A percentile compares a stretch with the other conserved stretches of the same genome.
These are phyloP conservation scores for Champsocephalus esox DNA, from an alignment of 2,797 vertebrate species.

Conservation along the genomic window DNA sequence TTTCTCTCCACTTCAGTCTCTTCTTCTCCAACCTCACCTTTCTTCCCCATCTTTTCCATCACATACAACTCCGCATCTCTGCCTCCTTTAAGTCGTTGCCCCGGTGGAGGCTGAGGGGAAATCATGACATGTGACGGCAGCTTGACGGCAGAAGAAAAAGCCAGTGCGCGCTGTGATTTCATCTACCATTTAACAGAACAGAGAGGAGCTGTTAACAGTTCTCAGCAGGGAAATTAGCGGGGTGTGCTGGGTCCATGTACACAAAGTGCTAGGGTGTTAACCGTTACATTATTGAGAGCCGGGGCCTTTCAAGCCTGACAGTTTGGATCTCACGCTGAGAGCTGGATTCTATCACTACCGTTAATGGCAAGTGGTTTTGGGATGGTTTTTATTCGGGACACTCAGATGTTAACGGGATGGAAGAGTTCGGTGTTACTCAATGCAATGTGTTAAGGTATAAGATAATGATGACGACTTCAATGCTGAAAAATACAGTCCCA, in stretches of 20 bases:
- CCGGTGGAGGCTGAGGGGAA: slow-evolving; percentile 4
- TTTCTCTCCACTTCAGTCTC: background rate
- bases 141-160: slow-evolving; percentile 37
- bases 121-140: slow-evolving; percentile 27
- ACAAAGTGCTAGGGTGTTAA: slow-evolving; percentile 49
- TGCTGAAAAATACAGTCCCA: background rate
- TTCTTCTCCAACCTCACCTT: background rate
- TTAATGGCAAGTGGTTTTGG: background rate
- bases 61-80: background rate
- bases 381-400: background rate
- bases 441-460: background rate
- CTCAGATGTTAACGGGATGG: background rate
- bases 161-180: slow-evolving; percentile 45
- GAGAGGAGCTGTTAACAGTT: slow-evolving; percentile 50
- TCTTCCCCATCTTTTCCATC: background rate
- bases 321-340: slow-evolving; percentile 22
- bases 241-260: slow-evolving; percentile 29
- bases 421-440: background rate
- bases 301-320: slow-evolving; percentile 17
- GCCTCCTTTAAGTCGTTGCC: background rate
- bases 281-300: slow-evolving; percentile 48
- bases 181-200: slow-evolving; percentile 60
- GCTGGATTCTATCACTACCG: slow-evolving; percentile 8
- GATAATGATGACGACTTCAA: background rate
- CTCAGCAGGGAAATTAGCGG: slow-evolving; percentile 63